Percentiles rank a stretch among this genome's conserved stretches.
Evolutionary conservation across 2,113 vertebrate genomes (phyloP).

Genomic region (Oncorhynchus clarkii): DNA sequence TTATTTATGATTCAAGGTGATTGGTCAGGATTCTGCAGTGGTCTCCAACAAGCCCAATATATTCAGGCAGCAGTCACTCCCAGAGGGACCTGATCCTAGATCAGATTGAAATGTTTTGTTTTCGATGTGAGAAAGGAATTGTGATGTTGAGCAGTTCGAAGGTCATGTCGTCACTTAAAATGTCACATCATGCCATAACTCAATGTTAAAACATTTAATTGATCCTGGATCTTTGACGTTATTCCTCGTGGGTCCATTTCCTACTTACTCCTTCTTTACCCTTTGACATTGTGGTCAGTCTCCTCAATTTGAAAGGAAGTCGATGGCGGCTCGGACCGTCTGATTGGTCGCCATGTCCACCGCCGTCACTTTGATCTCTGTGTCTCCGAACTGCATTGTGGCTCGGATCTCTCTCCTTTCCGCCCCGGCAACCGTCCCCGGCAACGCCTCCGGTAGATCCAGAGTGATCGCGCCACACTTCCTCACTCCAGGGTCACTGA

Average conservation of each 20-base stretch:
- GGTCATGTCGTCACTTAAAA: no score
- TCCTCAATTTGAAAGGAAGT: constrained; percentile 90
- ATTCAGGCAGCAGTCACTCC: no score
- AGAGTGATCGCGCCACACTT: constrained; percentile 91
- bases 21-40: no score
- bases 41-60: no score
- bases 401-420: constrained; percentile 86
- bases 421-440: background rate
- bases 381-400: constrained; percentile 96
- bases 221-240: background rate
- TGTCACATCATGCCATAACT: background rate
- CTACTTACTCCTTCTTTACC: background rate
- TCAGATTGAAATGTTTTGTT: no score
- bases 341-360: constrained; percentile 82
- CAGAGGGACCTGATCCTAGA: no score
- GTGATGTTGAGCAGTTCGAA: no score
- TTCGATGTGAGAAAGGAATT: no score
- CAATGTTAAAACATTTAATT: background rate
- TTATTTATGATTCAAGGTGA: no score
- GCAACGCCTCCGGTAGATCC: constrained; percentile 72
- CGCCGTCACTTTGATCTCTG: constrained; percentile 92
- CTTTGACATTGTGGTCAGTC: constrained; percentile 30
- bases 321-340: constrained; percentile 84
- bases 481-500: constrained; percentile 87
- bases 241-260: background rate